phyloP scores from a whole-genome alignment of 2,113 vertebrate species.

The Empidonax alnorum region DNA sequence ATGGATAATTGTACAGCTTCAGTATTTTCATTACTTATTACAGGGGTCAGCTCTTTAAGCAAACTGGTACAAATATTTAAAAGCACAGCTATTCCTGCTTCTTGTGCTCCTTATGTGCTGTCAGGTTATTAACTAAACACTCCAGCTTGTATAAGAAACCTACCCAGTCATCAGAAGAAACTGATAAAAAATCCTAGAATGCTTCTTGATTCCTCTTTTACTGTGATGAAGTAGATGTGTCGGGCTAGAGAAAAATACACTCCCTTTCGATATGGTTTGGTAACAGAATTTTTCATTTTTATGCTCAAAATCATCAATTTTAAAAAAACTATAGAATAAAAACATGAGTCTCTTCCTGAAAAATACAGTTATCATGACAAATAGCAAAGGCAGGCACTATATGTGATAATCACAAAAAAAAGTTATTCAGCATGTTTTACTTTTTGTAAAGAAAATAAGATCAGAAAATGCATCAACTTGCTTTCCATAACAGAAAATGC shows the following conservation, averaged over 20 bases:
- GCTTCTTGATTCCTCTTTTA: background rate
- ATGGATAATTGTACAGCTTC: background rate
- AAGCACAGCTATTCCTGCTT: background rate
- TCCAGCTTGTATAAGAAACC: background rate
- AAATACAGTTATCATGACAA: background rate
- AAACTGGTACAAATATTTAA: background rate
- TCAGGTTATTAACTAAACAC: background rate
- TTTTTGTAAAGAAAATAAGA: background rate
- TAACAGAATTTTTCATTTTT: background rate
- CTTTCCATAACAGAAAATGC: background rate
- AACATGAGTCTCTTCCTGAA: background rate
- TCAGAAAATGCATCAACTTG: background rate
- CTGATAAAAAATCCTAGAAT: background rate
- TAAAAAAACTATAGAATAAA: background rate
- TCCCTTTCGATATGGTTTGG: background rate
- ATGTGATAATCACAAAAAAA: background rate
- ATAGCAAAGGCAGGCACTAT: background rate
- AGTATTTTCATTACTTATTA: background rate
- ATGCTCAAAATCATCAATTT: background rate
- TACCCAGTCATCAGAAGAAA: background rate
- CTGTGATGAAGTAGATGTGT: background rate
- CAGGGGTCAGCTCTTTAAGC: background rate
- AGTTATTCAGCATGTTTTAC: background rate
- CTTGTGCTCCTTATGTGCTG: background rate
- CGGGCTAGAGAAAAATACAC: background rate